Evolutionary conservation across 2,797 vertebrate species (phyloP), one percentile per base, ranked within the genome.

Genomic region (Crenichthys baileyi): DNA sequence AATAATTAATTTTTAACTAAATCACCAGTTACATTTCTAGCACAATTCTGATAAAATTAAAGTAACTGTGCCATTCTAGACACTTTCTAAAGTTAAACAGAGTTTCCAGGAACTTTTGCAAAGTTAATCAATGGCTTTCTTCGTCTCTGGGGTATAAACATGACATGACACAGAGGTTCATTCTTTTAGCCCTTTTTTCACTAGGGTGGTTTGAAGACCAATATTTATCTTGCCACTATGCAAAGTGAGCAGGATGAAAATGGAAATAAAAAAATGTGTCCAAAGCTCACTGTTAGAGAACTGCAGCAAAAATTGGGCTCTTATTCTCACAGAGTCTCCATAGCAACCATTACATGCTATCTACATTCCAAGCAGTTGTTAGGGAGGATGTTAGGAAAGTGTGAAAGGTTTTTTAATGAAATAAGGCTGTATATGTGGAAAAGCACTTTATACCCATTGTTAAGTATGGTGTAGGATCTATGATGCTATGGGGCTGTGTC

Each of bases 231-330:
- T 46, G 41, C 67, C 41, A 46, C 41, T 24, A 46, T 2, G 13
- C 67, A 46, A 41, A 44, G 24, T 70, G 39, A n/a, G 65, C 39
- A 46, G 44, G 39, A 68, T 68, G 39, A 24, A n/a, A 58, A n/a
- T 24, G 65, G 39, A 44, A 41, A 8, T 44, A 67, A 39, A 67
- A 67, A 55, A 41, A 53, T 24, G 1, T 41, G 63, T 67, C 63
- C 63, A 68, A 26, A 15, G 67, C 67, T 46, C 67, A 68, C 22
- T 68, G 65, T 68, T 44, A 44, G 22, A 70, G 41, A 70, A 46
- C 67, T 39, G 11, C 67, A 46, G 67, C 22, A 46, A 70, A 26
- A 22, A 46, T 7, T 5, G 63, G 63, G 9, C 63, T 22, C 36
- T 46, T n/a, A 41, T 41, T 46, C 39, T n/a, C 12, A 15, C 39